Evolutionary conservation across 2,888 invertebrate species (phyloP), one percentile per base, ranked within the genome.

Genomic region (Leucophenga montana): DNA sequence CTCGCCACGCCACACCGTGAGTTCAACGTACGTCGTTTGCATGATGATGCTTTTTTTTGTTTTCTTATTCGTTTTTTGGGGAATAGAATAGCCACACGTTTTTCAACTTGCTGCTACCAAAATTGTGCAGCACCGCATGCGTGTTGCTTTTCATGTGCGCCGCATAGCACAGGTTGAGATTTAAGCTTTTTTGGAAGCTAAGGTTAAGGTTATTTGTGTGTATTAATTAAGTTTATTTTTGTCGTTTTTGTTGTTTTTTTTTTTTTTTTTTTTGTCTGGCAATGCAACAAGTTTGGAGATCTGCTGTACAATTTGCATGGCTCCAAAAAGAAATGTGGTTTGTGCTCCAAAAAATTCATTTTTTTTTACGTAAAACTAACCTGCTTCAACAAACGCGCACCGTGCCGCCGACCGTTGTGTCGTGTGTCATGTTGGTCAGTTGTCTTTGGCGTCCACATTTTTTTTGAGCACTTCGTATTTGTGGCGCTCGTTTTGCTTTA

Each of bases 151-250:
- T 72, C 66, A 69, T 87, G 86, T 71, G 85, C 85, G 86, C 86
- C 86, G 85, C 78, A 82, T 86, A 82, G 78, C 79, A 79, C 84
- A 85, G 86, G 85, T 87, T 85, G 86, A 78, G 77, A 79, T 82
- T 84, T 85, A 86, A 87, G 86, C 86, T 87, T 87, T 87, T 87
- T 87, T 86, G 86, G 86, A 85, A 85, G 86, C 85, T 85, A 85
- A 85, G 85, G 85, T 85, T 85, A 85, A 85, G 85, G 85, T 85
- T 85, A 85, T 76, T 74, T 75, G 77, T 75, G 77, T 75, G 27
- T 56, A 44, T 68, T 67, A 44, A 68, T 53, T 68, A 64, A 64
- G 46, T 64, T 64, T 64, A 39, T 44, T 16, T 59, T 14, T 14
- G 31, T 13, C n/a, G n/a, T 27, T 11, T 48, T 48, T 22, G 48